Base-by-base conservation (phyloP, 1,140 invertebrate species). In the Pristionchus pacificus region DNA sequence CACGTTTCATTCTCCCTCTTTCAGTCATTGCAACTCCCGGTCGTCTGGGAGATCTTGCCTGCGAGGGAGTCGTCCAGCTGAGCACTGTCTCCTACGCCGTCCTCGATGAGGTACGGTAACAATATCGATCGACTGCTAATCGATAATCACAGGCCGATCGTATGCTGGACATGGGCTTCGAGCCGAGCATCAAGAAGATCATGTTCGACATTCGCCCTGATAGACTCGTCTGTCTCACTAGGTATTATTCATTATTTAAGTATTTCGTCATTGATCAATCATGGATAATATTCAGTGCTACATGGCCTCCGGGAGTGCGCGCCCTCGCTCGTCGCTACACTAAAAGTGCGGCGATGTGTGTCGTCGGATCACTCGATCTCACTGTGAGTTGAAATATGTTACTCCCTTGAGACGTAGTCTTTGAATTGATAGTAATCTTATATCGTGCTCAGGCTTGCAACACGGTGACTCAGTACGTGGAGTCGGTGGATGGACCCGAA, bases 41-140 rank as follows among this genome's bases (percentile, higher is more conserved):
- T 32, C 88, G 95, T 74, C 87, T 97, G 2, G 93, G 96, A 83
- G 94, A 97, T 87, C 95, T 97, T 84, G 85, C 97, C 1, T 92
- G 95, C 83, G 88, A 89, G 72, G 91, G 91, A 1, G 91, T 90
- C 55, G 93, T 92, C 0, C 93, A 92, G 84, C 85, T 97, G 6
- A 87, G 89, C 60, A 88, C 93, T 57, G 92, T 91, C 81, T 96
- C 38, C n/a, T 76, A 70, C 29, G 65, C 76, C 0, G 75, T 94
- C n/a, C 85, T 94, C n/a, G 92, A 95, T 85, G 92, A 93, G 38
- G 38, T 49, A 49, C 19, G 38, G 19, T 10, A 10, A 19, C 38
- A 6, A 49, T 49, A 49, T 49, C 38, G 19, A 49, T 49, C 6
- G 38, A 49, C 38, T 49, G 38, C 6, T 49, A 49, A 19, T 49